Evolutionary conservation across 2,888 invertebrate species (phyloP), one percentile per base, ranked within the genome.

Genomic region (Meliscaeva auricollis): DNA sequence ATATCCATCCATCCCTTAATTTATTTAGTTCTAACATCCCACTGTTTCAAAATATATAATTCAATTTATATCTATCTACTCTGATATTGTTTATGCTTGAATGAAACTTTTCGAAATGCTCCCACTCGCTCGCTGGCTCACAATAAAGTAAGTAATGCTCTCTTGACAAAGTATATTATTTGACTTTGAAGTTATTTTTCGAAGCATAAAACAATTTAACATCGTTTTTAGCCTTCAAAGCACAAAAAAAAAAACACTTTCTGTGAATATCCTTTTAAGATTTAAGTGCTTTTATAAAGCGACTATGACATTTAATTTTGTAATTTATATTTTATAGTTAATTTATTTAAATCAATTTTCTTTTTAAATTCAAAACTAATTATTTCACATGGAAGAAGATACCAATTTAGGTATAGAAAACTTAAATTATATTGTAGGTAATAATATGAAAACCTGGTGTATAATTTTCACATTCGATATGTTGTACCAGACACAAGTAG

Each of bases 391-490:
- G n/a, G n/a, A n/a, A n/a, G n/a, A n/a, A n/a, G n/a, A n/a, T n/a
- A n/a, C n/a, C n/a, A n/a, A n/a, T n/a, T n/a, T n/a, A n/a, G n/a
- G n/a, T 9, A 13, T 38, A 11, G 38, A 13, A 35, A 58, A 35
- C 11, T 35, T 35, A 35, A 56, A 17, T 56, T 32, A 17, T 35
- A 35, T 17, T 56, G 56, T 58, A 8, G 3, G 35, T 35, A 9
- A 8, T 35, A 20, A 11, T 48, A 20, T 35, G 48, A 60, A 50
- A 69, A 54, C 41, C 32, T 15, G 44, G 60, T 60, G 74, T 68
- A 74, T 68, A 80, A 68, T 60, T 60, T 44, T 56, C 41, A 58
- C 74, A 80, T 60, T 52, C 38, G 52, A 69, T 62, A 48, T 62
- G 41, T 41, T 56, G n/a, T 46, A 15, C 41, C 38, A 11, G 4